A percentile compares a stretch with the other conserved stretches of the same genome.
Evolutionary conservation across 2,797 vertebrate genomes (phyloP).

Genomic region (Remorina albescens): DNA sequence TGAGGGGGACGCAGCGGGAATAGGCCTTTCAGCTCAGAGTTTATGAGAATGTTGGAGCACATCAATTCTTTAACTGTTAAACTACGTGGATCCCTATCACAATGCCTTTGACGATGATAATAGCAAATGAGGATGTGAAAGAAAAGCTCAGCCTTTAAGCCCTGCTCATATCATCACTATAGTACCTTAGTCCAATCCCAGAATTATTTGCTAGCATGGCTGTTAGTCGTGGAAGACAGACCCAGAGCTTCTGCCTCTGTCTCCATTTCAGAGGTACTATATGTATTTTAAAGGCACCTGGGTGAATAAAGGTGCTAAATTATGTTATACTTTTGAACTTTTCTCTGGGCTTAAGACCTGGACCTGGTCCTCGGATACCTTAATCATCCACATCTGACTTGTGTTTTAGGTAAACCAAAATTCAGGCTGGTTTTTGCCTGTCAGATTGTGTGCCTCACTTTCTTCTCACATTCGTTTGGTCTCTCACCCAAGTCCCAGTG

Average conservation of each 20-base stretch:
- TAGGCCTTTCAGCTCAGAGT: slow-evolving; percentile 59
- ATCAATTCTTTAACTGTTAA: slow-evolving; percentile 64
- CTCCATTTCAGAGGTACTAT: slow-evolving; percentile 53
- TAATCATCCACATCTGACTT: slow-evolving; percentile 67
- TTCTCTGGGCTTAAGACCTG: slow-evolving; percentile 61
- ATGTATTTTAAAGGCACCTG: slow-evolving; percentile 53
- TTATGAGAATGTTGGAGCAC: slow-evolving; percentile 70
- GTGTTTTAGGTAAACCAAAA: slow-evolving; percentile 79
- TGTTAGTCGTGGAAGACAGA: slow-evolving; percentile 36
- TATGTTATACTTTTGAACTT: slow-evolving; percentile 55
- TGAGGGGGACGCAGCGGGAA: slow-evolving; percentile 58
- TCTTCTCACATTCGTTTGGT: slow-evolving; percentile 68
- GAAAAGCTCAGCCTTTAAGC: slow-evolving; percentile 63
- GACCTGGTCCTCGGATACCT: slow-evolving; percentile 53
- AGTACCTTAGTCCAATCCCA: slow-evolving; percentile 55
- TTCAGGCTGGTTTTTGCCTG: slow-evolving; percentile 73
- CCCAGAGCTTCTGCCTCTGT: slow-evolving; percentile 36
- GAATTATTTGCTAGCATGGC: slow-evolving; percentile 20
- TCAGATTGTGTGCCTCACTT: slow-evolving; percentile 81
- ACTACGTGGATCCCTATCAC: slow-evolving; percentile 61
- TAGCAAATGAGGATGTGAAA: slow-evolving; percentile 54
- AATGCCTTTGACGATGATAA: slow-evolving; percentile 66
- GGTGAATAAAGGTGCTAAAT: slow-evolving; percentile 57
- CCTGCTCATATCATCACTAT: slow-evolving; percentile 60
- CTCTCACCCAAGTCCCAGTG: slow-evolving; percentile 57